A percentile compares a stretch with the other conserved stretches of the same genome.
These are phyloP conservation scores for Prosapia bicincta DNA, from an alignment of 2,888 invertebrate species.

Conservation along the genomic window DNA sequence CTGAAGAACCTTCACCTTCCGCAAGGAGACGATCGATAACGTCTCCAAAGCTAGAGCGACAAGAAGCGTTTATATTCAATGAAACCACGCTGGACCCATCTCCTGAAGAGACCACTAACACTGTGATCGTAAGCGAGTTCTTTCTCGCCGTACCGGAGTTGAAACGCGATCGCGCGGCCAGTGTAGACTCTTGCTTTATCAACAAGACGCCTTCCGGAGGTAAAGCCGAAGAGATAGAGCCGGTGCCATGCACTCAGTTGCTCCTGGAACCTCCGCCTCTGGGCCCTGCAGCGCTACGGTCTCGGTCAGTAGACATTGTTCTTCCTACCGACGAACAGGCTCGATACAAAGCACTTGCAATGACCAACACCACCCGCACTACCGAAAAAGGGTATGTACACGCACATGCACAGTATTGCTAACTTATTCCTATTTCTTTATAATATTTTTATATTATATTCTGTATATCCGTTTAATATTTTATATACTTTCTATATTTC, in stretches of 20 bases:
- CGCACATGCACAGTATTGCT: neutral
- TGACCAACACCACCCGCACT: constrained; percentile 35
- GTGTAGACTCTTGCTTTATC: constrained; percentile 83
- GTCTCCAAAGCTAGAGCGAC: constrained; percentile 53
- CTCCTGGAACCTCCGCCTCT: constrained; percentile 62
- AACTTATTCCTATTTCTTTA: no score
- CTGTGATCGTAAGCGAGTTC: constrained; percentile 61
- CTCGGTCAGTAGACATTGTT: constrained; percentile 83
- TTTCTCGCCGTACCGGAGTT: constrained; percentile 79
- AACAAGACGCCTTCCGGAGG: constrained; percentile 65
- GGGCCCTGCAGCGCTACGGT: constrained; percentile 58
- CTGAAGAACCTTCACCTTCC: constrained; percentile 37
- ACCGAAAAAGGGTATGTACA: constrained; percentile 48
- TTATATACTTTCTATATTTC: no score
- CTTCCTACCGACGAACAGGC: constrained; percentile 82
- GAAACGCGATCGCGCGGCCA: constrained; percentile 80
- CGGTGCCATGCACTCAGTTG: constrained; percentile 56
- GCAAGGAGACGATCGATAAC: constrained; percentile 70
- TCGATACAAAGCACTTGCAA: constrained; percentile 71
- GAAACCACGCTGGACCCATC: constrained; percentile 42
- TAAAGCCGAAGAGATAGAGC: constrained; percentile 62
- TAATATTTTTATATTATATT: no score
- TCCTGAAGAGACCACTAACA: constrained; percentile 49
- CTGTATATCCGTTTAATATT: no score
- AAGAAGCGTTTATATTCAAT: constrained; percentile 73